Evolutionary conservation across 2,888 invertebrate species (phyloP).

Genomic region (Cosmopolites sordidus): DNA sequence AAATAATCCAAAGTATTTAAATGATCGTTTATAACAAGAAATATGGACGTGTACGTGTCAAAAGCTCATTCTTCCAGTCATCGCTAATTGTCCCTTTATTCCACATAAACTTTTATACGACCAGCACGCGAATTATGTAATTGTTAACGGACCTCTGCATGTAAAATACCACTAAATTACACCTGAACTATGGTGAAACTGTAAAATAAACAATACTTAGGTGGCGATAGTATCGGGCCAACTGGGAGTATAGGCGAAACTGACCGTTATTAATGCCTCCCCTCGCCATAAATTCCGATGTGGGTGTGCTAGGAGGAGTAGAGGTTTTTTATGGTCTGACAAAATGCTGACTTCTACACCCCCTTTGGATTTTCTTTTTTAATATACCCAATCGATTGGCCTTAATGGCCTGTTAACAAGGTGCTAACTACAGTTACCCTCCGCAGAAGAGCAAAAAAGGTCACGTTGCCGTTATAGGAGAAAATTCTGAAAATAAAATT

Average conservation of each 20-base stretch:
- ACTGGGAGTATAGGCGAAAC: slow-evolving; percentile 17
- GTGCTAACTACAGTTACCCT: no score
- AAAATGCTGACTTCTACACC: slow-evolving; percentile 10
- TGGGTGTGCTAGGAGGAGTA: slow-evolving; percentile 18
- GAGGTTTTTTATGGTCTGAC: slow-evolving; percentile 18
- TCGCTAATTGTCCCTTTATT: slow-evolving; percentile 24
- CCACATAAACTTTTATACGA: slow-evolving; percentile 22
- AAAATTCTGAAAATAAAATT: no score
- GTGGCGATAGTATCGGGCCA: slow-evolving; percentile 16
- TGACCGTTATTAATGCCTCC: slow-evolving; percentile 21
- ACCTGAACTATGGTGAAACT: slow-evolving; percentile 21
- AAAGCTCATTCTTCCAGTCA: slow-evolving; percentile 19
- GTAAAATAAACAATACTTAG: slow-evolving; percentile 27
- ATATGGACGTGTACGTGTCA: slow-evolving; percentile 18
- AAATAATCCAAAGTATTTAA: no score
- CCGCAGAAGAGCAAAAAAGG: no score
- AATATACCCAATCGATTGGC: no score
- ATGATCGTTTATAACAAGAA: no score
- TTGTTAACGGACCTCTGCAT: slow-evolving; percentile 23
- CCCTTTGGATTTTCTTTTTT: no score
- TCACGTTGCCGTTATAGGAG: no score
- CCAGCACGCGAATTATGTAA: slow-evolving; percentile 24
- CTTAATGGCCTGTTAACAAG: no score
- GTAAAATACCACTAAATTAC: slow-evolving; percentile 24
- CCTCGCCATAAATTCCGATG: slow-evolving; percentile 19